A percentile compares a stretch with the other conserved stretches of the same genome.
Evolutionary conservation across 2,797 vertebrate genomes (phyloP).

Genomic region (Paguma larvata): DNA sequence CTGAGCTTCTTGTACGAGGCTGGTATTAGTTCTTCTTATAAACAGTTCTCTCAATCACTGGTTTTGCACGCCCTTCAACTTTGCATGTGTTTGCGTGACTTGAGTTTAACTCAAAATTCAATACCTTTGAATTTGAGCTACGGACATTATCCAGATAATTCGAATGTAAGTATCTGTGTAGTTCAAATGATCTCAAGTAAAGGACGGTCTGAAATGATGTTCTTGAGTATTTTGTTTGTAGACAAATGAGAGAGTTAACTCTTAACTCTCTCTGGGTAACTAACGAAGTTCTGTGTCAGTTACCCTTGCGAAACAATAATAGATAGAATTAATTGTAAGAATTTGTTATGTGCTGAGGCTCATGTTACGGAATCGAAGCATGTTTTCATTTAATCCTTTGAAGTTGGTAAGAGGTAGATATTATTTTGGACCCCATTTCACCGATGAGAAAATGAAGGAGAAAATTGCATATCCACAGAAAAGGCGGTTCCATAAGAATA

Average conservation of each 20-base stretch:
- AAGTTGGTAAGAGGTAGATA: not conserved
- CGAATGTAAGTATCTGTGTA: not conserved
- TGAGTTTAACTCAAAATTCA: constrained; percentile 61
- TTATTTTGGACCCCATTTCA: not conserved
- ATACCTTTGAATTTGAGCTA: constrained; percentile 45
- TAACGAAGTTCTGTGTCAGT: not conserved
- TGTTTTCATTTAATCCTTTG: constrained; percentile 26
- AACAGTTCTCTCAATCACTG: constrained; percentile 62
- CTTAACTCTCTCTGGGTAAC: not conserved
- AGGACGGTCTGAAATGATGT: not conserved
- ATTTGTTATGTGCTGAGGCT: not conserved
- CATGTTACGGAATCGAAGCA: not conserved
- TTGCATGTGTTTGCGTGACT: constrained; percentile 41
- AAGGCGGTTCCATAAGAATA: not conserved
- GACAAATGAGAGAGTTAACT: constrained; percentile 3
- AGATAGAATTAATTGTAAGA: constrained; percentile 19
- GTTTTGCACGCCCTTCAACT: constrained; percentile 44
- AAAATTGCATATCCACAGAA: not conserved
- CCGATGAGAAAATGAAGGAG: not conserved
- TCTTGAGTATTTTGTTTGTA: constrained; percentile 20
- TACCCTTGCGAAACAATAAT: not conserved
- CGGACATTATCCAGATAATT: constrained; percentile 64
- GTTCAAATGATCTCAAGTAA: constrained; percentile 60
- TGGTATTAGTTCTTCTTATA: constrained; percentile 65
- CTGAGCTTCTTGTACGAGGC: constrained; percentile 68